A percentile compares a stretch with the other conserved stretches of the same genome.
Conservation (phyloP, 2,888 invertebrate species). For the Nasonia oneida region DNA sequence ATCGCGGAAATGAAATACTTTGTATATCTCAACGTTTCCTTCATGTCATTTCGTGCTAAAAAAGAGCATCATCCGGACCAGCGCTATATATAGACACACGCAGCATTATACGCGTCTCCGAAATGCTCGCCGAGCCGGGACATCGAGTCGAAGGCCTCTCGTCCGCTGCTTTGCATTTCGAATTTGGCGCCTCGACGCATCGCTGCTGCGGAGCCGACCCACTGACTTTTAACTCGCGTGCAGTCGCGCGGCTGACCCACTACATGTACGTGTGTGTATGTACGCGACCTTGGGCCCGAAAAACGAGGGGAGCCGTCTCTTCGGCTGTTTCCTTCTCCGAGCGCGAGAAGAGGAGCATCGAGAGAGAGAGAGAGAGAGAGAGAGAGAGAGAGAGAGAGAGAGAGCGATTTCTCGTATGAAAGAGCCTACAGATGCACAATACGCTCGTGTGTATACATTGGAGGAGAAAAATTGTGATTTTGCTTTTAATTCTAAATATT, state of each 20-base stretch:
- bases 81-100: neutral
- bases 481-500: neutral
- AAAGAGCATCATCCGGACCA: neutral
- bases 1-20: constrained; percentile 35
- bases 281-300: constrained; percentile 46
- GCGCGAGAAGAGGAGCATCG: neutral
- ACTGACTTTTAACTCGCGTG: constrained; percentile 49
- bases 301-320: constrained; percentile 32
- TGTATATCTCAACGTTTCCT: neutral
- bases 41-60: neutral
- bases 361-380: too few species aligned
- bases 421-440: neutral
- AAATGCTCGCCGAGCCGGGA: constrained; percentile 26
- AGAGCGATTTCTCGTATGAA: neutral
- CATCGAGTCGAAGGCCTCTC: constrained; percentile 38
- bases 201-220: constrained; percentile 24
- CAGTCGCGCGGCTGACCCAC: constrained; percentile 23
- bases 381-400: too few species aligned
- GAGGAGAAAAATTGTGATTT: neutral
- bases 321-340: neutral
- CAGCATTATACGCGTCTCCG: neutral
- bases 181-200: constrained; percentile 24
- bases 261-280: neutral
- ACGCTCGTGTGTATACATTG: too few species aligned
- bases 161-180: constrained; percentile 37